These are phyloP conservation scores for Oncorhynchus clarkii DNA, from an alignment of 2,113 vertebrate genomes.

Conservation along the genomic window DNA sequence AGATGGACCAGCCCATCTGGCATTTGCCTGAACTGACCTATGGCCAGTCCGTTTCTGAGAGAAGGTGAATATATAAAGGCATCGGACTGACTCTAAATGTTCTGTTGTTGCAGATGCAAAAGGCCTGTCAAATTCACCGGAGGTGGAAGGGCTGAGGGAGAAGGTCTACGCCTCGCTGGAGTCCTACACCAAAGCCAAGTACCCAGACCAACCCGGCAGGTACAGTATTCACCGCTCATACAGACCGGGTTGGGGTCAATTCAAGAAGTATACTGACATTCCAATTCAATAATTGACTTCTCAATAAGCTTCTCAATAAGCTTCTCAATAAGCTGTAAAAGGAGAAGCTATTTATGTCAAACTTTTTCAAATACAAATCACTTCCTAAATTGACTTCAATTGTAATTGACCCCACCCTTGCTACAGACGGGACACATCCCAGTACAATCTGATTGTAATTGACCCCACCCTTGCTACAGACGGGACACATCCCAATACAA, in stretches of 20 bases:
- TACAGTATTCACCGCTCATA: constrained; percentile 47
- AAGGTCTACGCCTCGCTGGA: constrained; percentile 94
- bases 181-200: constrained; percentile 97
- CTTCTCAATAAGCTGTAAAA: too few species aligned
- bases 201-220: constrained; percentile 93
- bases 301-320: too few species aligned
- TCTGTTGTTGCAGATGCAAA: constrained; percentile 83
- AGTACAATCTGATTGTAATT: not conserved
- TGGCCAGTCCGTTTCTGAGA: too few species aligned
- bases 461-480: not conserved
- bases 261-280: too few species aligned
- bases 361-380: too few species aligned
- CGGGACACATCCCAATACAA: not conserved
- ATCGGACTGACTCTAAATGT: constrained; percentile 3
- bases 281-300: too few species aligned
- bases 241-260: not conserved
- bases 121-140: constrained; percentile 88
- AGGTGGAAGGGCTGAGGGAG: constrained; percentile 88
- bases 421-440: not conserved
- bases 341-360: too few species aligned
- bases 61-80: not conserved
- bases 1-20: too few species aligned
- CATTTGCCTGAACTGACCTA: too few species aligned
- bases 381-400: too few species aligned
- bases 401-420: too few species aligned